phyloP scores from a whole-genome alignment of 2,797 vertebrate species.

The Perodicticus potto region DNA sequence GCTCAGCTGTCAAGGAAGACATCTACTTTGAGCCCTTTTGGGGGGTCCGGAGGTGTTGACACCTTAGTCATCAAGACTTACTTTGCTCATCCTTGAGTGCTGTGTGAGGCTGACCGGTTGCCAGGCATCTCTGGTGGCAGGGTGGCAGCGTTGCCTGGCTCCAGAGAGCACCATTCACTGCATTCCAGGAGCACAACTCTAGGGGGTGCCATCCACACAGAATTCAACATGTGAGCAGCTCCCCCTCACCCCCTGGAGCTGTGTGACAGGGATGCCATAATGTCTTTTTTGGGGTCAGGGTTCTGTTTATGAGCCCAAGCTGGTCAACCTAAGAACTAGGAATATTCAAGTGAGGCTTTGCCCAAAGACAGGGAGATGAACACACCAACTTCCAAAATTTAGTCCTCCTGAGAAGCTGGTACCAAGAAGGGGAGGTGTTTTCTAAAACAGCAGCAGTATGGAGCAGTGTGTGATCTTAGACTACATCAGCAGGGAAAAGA shows the following conservation, averaged over 20 bases:
- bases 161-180: not conserved
- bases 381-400: not conserved
- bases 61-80: conserved; percentile 43
- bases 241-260: fast-evolving
- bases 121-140: not conserved
- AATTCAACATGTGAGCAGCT: not conserved
- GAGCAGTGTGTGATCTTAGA: not conserved
- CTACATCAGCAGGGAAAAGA: not conserved
- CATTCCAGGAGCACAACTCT: conserved; percentile 66
- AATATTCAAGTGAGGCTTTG: not conserved
- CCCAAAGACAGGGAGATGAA: not conserved
- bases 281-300: not conserved
- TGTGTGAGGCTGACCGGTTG: not conserved
- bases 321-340: conserved; percentile 9
- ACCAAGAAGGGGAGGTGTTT: not conserved
- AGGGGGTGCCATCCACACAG: conserved; percentile 67
- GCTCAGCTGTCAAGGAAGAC: conserved; percentile 1
- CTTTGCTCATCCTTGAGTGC: conserved; percentile 31
- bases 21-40: conserved; percentile 43
- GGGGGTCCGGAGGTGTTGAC: conserved; percentile 47
- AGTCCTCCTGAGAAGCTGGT: not conserved
- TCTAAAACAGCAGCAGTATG: not conserved
- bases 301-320: not conserved
- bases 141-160: not conserved
- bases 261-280: not conserved